Base-by-base conservation (phyloP, 2,888 invertebrate genomes). In the Allacma fusca region DNA sequence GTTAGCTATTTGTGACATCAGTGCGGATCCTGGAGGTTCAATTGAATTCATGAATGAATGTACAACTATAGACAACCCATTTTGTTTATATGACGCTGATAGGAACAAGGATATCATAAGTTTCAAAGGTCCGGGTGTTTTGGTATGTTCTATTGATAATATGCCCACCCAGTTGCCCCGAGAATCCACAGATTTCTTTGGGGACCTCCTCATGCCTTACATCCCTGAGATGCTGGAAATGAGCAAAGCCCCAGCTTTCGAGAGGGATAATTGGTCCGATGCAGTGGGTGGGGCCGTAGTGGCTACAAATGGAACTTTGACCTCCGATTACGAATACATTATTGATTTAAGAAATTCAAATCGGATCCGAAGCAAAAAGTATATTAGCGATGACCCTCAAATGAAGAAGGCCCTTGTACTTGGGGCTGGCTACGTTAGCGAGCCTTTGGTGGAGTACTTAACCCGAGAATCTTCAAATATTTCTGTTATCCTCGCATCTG, bases 41-140 rank as follows among this genome's bases (percentile, higher is more conserved):
- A 97, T 98, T 77, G 98, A 99, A 87, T 99, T 99, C 86, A 98
- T 99, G 98, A 96, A 97, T 85, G 98, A 98, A 86, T 99, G 98
- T 86, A 99, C 99, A 0, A 99, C 98, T 0, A 99, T 99, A 79
- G 99, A 99, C 86, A 97, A 96, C 1, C 99, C 99, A 0, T 99
- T 99, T 88, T 97, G 97, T 86, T 90, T 99, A n/a, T 99, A 99
- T 86, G 98, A 99, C 86, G 98, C 99, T 7, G 97, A 99, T 86
- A 91, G 97, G 79, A 98, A 99, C 86, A 97, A 96, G 87, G 97
- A 97, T 85, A 95, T 94, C 0, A 97, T 97, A 85, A 94, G 95
- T 87, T 97, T 97, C 88, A 95, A 94, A 87, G 98, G 98, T 0
- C 94, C 96, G 0, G 99, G 99, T 24, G 97, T 99, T 0, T 88